These are phyloP conservation scores for Babylonia areolata DNA, from an alignment of 1,140 invertebrate genomes.

Conservation along the genomic window DNA sequence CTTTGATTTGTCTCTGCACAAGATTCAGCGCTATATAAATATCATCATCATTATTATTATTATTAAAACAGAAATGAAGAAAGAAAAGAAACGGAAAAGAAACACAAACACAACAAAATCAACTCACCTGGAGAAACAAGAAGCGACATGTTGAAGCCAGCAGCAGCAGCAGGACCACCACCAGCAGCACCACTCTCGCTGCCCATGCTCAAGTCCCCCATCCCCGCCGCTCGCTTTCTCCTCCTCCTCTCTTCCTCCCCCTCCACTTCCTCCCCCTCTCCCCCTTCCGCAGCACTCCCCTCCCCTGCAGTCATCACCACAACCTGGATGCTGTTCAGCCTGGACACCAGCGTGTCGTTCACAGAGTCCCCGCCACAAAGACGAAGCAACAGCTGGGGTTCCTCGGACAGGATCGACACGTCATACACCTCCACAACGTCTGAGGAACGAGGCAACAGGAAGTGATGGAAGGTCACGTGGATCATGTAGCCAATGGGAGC, in stretches of 20 bases:
- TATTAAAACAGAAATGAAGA: too few species aligned
- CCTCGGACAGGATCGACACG: slow-evolving; percentile 6
- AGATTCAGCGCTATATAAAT: too few species aligned
- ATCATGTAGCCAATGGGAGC: slow-evolving; percentile 16
- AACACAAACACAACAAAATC: too few species aligned
- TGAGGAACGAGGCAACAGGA: not conserved
- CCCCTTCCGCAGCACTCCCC: not conserved
- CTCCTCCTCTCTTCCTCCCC: not conserved
- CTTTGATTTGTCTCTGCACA: too few species aligned
- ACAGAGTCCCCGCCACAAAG: not conserved
- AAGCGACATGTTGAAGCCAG: slow-evolving; percentile 21
- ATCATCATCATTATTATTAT: too few species aligned
- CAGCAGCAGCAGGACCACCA: too few species aligned
- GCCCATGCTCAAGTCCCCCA: not conserved
- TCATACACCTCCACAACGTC: slow-evolving; percentile 12
- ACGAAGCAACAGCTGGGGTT: not conserved
- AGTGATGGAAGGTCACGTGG: slow-evolving; percentile 19
- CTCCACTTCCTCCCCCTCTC: too few species aligned
- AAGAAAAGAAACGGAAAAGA: too few species aligned
- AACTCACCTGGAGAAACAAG: not conserved
- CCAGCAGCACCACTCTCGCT: too few species aligned
- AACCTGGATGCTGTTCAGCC: slow-evolving; percentile 16
- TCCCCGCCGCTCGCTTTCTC: not conserved
- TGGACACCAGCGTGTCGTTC: slow-evolving; percentile 8
- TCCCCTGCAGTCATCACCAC: not conserved